A percentile compares a stretch with the other conserved stretches of the same genome.
Evolutionary conservation across 37 sponge, comb jelly and placozoan species (phyloP).

Genomic region (Geodia barretti): DNA sequence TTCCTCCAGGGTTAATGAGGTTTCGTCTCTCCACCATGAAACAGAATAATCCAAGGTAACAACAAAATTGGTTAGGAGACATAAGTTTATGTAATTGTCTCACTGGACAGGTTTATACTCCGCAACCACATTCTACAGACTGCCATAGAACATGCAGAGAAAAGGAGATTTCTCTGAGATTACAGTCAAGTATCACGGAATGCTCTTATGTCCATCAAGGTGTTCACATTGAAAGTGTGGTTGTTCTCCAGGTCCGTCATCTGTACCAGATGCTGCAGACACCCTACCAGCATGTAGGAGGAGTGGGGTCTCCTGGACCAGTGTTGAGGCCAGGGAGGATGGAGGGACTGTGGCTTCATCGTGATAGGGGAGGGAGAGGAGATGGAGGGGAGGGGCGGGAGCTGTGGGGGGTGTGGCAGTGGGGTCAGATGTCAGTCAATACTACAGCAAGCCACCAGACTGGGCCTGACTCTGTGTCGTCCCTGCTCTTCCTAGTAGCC

Average conservation of each 20-base stretch:
- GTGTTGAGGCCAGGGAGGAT: not conserved
- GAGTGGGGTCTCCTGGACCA: not conserved
- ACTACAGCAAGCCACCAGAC: slow-evolving; percentile 56
- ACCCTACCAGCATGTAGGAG: slow-evolving; percentile 33
- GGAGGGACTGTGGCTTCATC: not conserved
- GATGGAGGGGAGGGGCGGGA: too few species aligned
- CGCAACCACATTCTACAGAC: slow-evolving; percentile 90
- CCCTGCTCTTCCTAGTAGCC: slow-evolving; percentile 95
- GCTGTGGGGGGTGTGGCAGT: too few species aligned
- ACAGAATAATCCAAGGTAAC: slow-evolving; percentile 55
- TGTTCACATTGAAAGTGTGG: not conserved
- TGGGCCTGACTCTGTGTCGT: slow-evolving; percentile 57
- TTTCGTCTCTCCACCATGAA: slow-evolving; percentile 42
- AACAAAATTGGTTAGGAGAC: too few species aligned
- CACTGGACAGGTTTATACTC: slow-evolving; percentile 64
- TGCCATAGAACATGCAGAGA: slow-evolving; percentile 92
- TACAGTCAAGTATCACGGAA: too few species aligned
- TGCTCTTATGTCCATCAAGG: not conserved
- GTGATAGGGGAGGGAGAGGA: not conserved
- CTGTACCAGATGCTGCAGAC: slow-evolving; percentile 57
- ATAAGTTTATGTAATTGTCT: not conserved
- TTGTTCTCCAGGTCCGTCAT: not conserved
- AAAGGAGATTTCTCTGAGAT: slow-evolving; percentile 94
- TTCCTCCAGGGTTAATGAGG: slow-evolving; percentile 3
- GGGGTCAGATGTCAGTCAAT: too few species aligned